Evolutionary conservation across 2,797 vertebrate species (phyloP), one percentile per base, ranked within the genome.

Genomic region (Ptychobarbus kaznakovi): DNA sequence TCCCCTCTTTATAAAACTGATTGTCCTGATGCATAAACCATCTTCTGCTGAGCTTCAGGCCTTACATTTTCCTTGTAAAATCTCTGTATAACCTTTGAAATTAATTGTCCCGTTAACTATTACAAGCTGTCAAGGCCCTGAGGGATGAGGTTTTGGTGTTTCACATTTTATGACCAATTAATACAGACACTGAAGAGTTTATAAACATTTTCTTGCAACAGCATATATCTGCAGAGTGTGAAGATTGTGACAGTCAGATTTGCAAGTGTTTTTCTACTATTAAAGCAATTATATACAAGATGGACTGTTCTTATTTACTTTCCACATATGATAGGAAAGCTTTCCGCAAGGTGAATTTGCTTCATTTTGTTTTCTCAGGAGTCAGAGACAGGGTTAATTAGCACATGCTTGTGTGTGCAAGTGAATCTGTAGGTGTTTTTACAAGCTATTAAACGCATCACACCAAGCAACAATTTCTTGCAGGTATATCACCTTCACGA

Each of bases 371-470:
- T 40, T 32, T 70, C 49, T 68, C 32, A 2, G 1, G 38, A 81
- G 70, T 58, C 46, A 84, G 32, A 84, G 25, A 69, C 40, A 58
- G 42, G n/a, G 16, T 38, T 77, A 69, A 70, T 81, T 63, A 77
- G 20, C n/a, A 76, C 89, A 90, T 86, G 79, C 61, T n/a, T 61
- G 66, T 35, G 70, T 73, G 15, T n/a, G 15, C 74, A n/a, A 70
- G 72, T 66, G 42, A 46, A 49, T 69, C n/a, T 72, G 49, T 70
- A 51, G 76, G 51, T 72, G 20, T 32, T 91, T 87, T 68, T 56
- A 63, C 25, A 7, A 70, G 66, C 15, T 82, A 73, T 58, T 84
- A 73, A 84, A 58, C 58, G 40, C 73, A 74, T 68, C 40, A 79
- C 9, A 61, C 5, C 42, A 80, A 38, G 61, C 16, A 28, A 80